phyloP scores from a whole-genome alignment of 2,113 vertebrate species.

The Apteryx mantelli region DNA sequence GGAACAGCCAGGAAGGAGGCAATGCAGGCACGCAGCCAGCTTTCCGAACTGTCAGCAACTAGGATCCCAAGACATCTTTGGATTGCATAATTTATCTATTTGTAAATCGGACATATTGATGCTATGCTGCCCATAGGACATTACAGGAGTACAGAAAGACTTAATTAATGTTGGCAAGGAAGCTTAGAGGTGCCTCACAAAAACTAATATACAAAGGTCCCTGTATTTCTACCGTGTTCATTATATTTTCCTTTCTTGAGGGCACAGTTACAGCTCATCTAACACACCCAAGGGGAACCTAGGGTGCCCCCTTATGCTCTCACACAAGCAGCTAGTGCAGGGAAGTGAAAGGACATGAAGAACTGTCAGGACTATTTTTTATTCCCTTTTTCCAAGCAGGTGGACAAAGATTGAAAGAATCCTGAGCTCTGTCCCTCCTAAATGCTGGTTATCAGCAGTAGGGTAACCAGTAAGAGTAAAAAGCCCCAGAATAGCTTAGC shows the following conservation, averaged over 20 bases:
- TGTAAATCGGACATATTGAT: background rate
- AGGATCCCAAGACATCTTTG: background rate
- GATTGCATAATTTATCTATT: background rate
- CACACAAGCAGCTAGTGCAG: background rate
- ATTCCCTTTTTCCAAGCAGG: background rate
- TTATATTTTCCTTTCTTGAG: background rate
- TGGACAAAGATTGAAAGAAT: background rate
- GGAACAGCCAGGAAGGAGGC: background rate
- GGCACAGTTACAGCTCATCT: background rate
- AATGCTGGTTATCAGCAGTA: background rate
- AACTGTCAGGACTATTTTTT: background rate
- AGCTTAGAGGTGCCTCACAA: background rate
- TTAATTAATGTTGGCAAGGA: background rate
- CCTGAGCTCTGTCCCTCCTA: background rate
- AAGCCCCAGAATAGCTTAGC: background rate
- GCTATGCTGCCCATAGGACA: background rate
- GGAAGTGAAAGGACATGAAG: background rate
- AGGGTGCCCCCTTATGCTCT: background rate
- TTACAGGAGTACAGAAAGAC: background rate
- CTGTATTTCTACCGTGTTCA: background rate
- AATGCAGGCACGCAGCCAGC: rapidly evolving
- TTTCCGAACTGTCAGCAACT: background rate
- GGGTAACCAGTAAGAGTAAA: background rate
- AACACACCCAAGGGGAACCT: background rate
- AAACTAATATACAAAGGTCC: background rate